These are phyloP conservation scores for Grapholita molesta DNA, from an alignment of 1,140 invertebrate genomes.

Conservation along the genomic window DNA sequence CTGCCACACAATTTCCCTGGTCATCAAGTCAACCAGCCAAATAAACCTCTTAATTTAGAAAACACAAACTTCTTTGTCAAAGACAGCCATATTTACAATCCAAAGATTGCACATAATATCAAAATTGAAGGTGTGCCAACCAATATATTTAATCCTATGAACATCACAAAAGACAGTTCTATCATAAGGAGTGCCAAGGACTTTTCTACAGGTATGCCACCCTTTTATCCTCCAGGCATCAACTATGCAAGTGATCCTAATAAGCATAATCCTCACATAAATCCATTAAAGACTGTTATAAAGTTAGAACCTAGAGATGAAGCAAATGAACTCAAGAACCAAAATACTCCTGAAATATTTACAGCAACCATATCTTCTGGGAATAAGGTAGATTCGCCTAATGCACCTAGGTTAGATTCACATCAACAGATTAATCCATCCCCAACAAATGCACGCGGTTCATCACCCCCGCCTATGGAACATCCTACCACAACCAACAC, in stretches of 20 bases:
- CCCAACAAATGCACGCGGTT: constrained; percentile 58
- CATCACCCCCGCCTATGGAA: constrained; percentile 69
- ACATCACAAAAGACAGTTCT: constrained; percentile 63
- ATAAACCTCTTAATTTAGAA: constrained; percentile 66
- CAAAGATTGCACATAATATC: constrained; percentile 62
- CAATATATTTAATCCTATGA: constrained; percentile 68
- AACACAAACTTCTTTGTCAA: constrained; percentile 71
- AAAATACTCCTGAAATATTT: constrained; percentile 70
- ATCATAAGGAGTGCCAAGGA: constrained; percentile 70
- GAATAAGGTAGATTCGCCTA: constrained; percentile 65
- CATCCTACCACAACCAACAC: constrained; percentile 60
- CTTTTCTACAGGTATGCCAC: constrained; percentile 53
- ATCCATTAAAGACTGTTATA: constrained; percentile 76
- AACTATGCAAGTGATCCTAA: constrained; percentile 63
- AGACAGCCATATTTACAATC: constrained; percentile 69
- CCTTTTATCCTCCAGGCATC: constrained; percentile 63
- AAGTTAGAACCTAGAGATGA: constrained; percentile 81
- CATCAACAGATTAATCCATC: constrained; percentile 68
- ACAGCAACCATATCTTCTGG: constrained; percentile 69
- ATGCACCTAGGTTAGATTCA: constrained; percentile 57
- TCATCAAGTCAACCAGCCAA: constrained; percentile 55
- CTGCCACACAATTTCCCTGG: constrained; percentile 63
- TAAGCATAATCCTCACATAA: constrained; percentile 66
- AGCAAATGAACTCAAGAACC: constrained; percentile 76
- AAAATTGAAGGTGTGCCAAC: constrained; percentile 68